phyloP scores from a whole-genome alignment of 2,797 vertebrate genomes.

The Tachyglossus aculeatus region DNA sequence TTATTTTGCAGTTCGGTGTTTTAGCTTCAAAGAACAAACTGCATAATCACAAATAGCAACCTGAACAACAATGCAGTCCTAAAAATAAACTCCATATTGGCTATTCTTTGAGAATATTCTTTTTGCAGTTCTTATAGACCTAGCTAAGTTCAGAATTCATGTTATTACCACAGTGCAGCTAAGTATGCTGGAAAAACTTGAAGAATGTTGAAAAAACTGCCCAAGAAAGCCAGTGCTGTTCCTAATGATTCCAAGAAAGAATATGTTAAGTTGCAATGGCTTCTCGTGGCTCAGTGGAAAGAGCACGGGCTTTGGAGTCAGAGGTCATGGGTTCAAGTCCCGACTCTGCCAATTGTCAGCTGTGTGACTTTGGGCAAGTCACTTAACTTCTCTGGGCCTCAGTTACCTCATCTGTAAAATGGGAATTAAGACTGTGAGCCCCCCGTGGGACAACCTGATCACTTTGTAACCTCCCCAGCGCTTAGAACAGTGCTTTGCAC shows the following conservation, averaged over 20 bases:
- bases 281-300: no score
- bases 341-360: no score
- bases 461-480: no score
- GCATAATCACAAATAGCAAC: slow-evolving; percentile 15
- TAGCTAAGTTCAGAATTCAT: neutral
- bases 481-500: no score
- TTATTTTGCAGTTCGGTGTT: slow-evolving; percentile 8
- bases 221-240: slow-evolving; percentile 12
- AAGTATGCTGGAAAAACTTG: slow-evolving; percentile 3
- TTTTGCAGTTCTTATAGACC: slow-evolving; percentile 8
- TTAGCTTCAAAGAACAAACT: slow-evolving; percentile 10
- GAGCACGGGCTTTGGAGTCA: no score
- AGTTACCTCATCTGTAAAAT: no score
- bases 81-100: slow-evolving; percentile 17
- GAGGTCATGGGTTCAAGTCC: no score
- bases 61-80: neutral
- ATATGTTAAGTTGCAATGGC: neutral
- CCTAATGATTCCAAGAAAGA: neutral
- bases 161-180: neutral
- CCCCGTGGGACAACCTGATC: no score
- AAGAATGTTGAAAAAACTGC: slow-evolving; percentile 17
- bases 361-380: no score
- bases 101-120: slow-evolving; percentile 5
- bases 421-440: no score
- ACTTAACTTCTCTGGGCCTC: no score